Evolutionary conservation across 2,888 invertebrate species (phyloP).

Genomic region (Drosophila meridiana): DNA sequence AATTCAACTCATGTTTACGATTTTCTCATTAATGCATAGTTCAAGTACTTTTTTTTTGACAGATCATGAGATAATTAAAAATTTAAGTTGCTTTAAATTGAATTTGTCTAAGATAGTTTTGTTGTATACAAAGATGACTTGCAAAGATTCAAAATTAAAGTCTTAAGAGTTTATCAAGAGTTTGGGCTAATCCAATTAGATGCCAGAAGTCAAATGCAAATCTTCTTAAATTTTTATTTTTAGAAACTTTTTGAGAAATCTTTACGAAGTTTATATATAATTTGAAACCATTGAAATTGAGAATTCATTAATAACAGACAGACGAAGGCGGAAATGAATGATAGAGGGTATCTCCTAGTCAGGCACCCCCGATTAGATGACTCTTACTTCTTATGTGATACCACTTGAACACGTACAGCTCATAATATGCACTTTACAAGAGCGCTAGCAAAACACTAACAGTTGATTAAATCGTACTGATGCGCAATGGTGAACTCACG

Average conservation of each 20-base stretch:
- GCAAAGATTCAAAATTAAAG: not conserved
- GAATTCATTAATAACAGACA: not conserved
- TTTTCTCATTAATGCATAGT: not conserved
- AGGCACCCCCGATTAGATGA: not conserved
- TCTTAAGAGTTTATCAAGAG: not conserved
- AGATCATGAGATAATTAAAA: not conserved
- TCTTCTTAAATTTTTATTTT: not conserved
- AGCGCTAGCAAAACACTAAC: conserved; percentile 27
- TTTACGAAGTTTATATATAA: not conserved
- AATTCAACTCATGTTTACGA: not conserved
- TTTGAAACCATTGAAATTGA: not conserved
- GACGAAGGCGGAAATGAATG: not conserved
- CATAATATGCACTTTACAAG: conserved; percentile 23
- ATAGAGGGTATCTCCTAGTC: not conserved
- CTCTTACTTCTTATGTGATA: not conserved
- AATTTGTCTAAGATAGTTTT: not conserved
- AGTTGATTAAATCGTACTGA: conserved; percentile 51
- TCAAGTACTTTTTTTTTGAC: not conserved
- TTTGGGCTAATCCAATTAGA: not conserved
- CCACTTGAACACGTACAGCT: conserved; percentile 34
- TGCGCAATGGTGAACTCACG: conserved; percentile 31
- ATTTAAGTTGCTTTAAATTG: not conserved
- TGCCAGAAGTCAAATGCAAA: not conserved
- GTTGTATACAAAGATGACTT: not conserved
- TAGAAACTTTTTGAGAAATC: not conserved